Evolutionary conservation across 2,797 vertebrate genomes (phyloP).

Genomic region (Hippopotamyrus pictus): DNA sequence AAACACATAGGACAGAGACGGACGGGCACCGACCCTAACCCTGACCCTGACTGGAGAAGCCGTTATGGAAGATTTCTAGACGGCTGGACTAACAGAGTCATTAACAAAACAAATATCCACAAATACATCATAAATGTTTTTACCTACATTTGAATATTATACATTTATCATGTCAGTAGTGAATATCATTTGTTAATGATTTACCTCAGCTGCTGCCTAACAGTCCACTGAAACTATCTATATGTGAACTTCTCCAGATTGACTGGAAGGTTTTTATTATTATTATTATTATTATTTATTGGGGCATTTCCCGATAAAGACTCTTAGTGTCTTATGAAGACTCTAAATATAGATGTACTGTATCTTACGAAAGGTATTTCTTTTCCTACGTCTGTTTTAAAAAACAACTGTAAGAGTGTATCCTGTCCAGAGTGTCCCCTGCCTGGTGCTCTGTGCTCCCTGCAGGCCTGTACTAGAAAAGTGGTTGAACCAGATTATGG

Average conservation of each 20-base stretch:
- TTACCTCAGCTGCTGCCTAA: background rate
- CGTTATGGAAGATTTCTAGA: background rate
- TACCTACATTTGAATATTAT: background rate
- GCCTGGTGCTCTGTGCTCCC: background rate
- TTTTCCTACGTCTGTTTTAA: background rate
- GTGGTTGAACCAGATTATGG: background rate
- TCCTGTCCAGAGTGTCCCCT: background rate
- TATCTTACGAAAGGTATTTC: no score
- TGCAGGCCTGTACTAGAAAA: background rate
- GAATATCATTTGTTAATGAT: background rate
- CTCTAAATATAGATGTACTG: no score
- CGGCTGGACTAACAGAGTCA: background rate
- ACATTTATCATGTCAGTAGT: background rate
- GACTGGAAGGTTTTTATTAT: background rate
- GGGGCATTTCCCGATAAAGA: no score
- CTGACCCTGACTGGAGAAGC: background rate
- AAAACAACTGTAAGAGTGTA: background rate
- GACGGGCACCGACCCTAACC: no score
- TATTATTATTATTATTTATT: background rate
- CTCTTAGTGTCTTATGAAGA: no score
- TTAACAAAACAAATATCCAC: background rate
- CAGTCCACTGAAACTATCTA: background rate
- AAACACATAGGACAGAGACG: no score
- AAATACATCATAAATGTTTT: background rate
- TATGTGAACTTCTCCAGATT: background rate